phyloP scores from a whole-genome alignment of 64 coral and sea anemone genomes.

The Acropora yongei region DNA sequence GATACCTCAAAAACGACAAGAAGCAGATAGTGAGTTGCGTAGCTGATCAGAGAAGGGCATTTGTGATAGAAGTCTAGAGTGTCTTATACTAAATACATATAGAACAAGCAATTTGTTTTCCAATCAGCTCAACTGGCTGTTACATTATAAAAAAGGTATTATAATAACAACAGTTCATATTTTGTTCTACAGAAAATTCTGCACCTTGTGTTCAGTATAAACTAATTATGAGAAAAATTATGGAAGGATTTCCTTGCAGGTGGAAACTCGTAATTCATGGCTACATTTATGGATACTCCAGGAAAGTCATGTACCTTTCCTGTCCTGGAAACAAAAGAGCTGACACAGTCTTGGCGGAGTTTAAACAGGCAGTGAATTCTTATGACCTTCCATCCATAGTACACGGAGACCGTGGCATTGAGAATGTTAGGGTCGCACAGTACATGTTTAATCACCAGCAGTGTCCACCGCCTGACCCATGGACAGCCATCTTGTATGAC shows the following conservation, averaged over 20 bases:
- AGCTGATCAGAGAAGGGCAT: too few relatives aligned
- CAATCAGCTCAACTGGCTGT: neutral
- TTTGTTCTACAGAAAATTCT: neutral
- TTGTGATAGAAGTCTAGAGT: too few relatives aligned
- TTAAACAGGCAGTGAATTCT: conserved; percentile 20
- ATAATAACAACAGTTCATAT: neutral
- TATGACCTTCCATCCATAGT: conserved; percentile 50
- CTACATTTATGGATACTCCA: conserved; percentile 56
- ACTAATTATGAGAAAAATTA: conserved; percentile 29
- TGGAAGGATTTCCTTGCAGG: conserved; percentile 21
- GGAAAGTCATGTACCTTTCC: conserved; percentile 62
- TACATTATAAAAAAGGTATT: neutral
- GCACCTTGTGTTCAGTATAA: conserved; percentile 13
- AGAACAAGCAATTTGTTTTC: conserved; percentile 17
- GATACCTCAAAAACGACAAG: too few relatives aligned
- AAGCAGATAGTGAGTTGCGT: too few relatives aligned
- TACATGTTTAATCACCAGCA: conserved; percentile 54
- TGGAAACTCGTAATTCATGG: conserved; percentile 46
- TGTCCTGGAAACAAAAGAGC: conserved; percentile 51
- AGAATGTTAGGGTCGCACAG: conserved; percentile 44
- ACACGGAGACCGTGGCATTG: conserved; percentile 28
- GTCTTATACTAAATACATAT: neutral
- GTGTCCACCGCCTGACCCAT: too few relatives aligned
- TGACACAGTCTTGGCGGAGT: conserved; percentile 45
- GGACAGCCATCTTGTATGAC: too few relatives aligned